Percentiles rank a stretch among this genome's conserved stretches.
These are phyloP conservation scores for Tiphia femorata DNA, from an alignment of 2,888 invertebrate species.

Conservation along the genomic window DNA sequence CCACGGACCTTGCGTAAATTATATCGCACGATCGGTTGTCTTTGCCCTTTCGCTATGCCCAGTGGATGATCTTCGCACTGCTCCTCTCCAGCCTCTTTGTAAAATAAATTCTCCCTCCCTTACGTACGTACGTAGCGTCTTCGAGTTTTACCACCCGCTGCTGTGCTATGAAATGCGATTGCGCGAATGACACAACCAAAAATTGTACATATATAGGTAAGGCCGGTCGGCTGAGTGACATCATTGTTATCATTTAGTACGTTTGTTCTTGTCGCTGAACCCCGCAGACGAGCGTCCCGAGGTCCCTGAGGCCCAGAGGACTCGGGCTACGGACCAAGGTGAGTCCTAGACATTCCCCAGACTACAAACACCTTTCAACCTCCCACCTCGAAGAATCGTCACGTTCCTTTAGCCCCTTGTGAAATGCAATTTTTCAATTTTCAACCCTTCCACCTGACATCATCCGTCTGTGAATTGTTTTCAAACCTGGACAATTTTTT, in stretches of 20 bases:
- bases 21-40: background rate
- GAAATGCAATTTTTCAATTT: too few species aligned
- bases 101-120: background rate
- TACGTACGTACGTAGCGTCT: background rate
- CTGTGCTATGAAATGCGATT: constrained; percentile 41
- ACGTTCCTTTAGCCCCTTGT: background rate
- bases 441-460: too few species aligned
- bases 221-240: constrained; percentile 61
- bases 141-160: constrained; percentile 39
- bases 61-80: too few species aligned
- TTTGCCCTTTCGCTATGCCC: background rate
- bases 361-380: background rate
- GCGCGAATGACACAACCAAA: constrained; percentile 47
- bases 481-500: too few species aligned
- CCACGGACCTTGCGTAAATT: too few species aligned
- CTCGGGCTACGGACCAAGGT: constrained; percentile 71
- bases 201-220: constrained; percentile 45
- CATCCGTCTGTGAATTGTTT: too few species aligned
- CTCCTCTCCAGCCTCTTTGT: background rate
- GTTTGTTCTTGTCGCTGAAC: constrained; percentile 83
- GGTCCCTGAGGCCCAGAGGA: constrained; percentile 64
- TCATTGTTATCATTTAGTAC: constrained; percentile 74
- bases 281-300: constrained; percentile 72
- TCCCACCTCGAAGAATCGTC: constrained; percentile 9
- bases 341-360: constrained; percentile 51